Evolutionary conservation across 2,888 invertebrate genomes (phyloP).

Genomic region (Drosophila gaucha): DNA sequence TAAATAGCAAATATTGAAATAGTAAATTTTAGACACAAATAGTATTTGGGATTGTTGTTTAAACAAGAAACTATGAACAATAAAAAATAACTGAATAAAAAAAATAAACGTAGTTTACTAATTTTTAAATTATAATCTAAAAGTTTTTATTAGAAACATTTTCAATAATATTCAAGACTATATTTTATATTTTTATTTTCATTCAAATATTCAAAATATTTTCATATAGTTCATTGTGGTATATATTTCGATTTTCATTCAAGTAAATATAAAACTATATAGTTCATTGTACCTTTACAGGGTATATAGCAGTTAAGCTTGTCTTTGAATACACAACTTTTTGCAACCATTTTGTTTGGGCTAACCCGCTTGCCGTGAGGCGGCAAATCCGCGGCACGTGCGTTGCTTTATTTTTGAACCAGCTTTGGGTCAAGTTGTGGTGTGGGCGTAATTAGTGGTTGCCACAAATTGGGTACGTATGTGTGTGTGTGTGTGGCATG

Average conservation of each 20-base stretch:
- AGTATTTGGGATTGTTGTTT: too few relatives aligned
- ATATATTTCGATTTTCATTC: background rate
- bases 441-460: slow-evolving; percentile 58
- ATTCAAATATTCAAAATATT: background rate
- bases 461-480: slow-evolving; percentile 19
- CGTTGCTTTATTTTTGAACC: slow-evolving; percentile 20
- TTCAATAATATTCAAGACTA: too few relatives aligned
- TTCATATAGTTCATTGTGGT: background rate
- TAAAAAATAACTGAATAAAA: too few relatives aligned
- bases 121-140: too few relatives aligned
- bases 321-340: background rate
- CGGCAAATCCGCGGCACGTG: slow-evolving; percentile 55
- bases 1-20: too few relatives aligned
- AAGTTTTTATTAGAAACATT: too few relatives aligned
- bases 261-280: background rate
- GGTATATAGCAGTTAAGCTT: slow-evolving; percentile 5
- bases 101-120: too few relatives aligned
- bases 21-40: too few relatives aligned
- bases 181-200: background rate
- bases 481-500: slow-evolving; percentile 5
- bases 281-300: background rate
- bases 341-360: slow-evolving; percentile 42
- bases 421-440: slow-evolving; percentile 49
- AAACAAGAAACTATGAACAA: too few relatives aligned
- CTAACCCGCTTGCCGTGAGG: slow-evolving; percentile 28